Conservation (phyloP, 2,888 invertebrate species). For the Chironomus tentans region DNA sequence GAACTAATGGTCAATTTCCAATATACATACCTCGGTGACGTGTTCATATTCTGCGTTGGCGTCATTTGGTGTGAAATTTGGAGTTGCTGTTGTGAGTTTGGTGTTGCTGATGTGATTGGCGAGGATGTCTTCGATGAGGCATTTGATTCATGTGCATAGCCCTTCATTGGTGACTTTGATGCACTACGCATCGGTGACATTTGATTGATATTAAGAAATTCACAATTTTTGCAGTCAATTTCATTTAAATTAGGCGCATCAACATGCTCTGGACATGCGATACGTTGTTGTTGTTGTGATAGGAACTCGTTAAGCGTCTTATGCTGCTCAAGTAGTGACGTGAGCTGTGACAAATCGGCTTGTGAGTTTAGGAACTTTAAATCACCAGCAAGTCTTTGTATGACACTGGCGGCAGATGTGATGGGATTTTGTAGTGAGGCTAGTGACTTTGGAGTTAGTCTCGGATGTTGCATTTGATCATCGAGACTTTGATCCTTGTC, state of each 20-base stretch:
- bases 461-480: conserved; percentile 11
- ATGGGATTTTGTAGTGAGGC: conserved; percentile 19
- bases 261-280: conserved; percentile 36
- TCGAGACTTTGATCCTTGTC: conserved; percentile 5
- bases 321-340: conserved; percentile 14
- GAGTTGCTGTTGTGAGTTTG: conserved; percentile 44
- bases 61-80: conserved; percentile 48
- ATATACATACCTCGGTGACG: conserved; percentile 7
- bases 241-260: conserved; percentile 34
- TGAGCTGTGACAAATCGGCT: conserved; percentile 19
- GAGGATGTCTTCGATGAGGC: conserved; percentile 20
- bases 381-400: conserved; percentile 19
- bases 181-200: conserved; percentile 29
- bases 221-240: conserved; percentile 40
- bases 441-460: conserved; percentile 20
- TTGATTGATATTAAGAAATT: conserved; percentile 34
- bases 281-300: conserved; percentile 32
- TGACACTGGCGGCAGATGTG: conserved; percentile 15
- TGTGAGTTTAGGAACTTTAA: conserved; percentile 24
- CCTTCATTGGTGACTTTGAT: conserved; percentile 32
- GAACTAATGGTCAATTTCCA: too few relatives aligned
- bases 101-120: conserved; percentile 18
- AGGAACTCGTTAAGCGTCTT: conserved; percentile 36
- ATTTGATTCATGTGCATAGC: conserved; percentile 18
- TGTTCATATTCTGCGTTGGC: conserved; percentile 30